These are phyloP conservation scores for Heliconius congener DNA, from an alignment of 1,140 invertebrate species.

Conservation along the genomic window DNA sequence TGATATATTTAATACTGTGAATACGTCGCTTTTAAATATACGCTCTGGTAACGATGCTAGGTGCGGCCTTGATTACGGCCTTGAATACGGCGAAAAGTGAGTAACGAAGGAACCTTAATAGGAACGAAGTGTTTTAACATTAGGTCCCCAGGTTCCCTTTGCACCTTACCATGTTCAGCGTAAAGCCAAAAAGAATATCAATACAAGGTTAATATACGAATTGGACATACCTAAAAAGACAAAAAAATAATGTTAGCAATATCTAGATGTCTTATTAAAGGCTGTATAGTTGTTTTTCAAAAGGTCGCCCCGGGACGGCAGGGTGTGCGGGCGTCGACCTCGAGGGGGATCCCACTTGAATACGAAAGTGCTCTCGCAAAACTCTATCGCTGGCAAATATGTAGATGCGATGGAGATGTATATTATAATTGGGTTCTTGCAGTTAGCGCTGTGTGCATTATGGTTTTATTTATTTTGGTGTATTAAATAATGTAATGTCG, in stretches of 20 bases:
- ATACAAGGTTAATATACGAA: not conserved
- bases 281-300: slow-evolving; percentile 34
- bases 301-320: slow-evolving; percentile 27
- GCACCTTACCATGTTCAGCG: too few relatives aligned
- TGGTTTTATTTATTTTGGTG: not conserved
- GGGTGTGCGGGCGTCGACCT: slow-evolving; percentile 48
- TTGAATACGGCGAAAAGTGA: too few relatives aligned
- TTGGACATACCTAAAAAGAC: not conserved
- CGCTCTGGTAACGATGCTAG: too few relatives aligned
- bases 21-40: too few relatives aligned
- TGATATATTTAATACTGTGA: too few relatives aligned
- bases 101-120: too few relatives aligned
- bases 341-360: slow-evolving; percentile 46
- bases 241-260: slow-evolving; percentile 26
- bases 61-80: too few relatives aligned
- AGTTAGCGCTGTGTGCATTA: slow-evolving; percentile 20
- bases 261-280: slow-evolving; percentile 35
- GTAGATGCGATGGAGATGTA: slow-evolving; percentile 47
- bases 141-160: too few relatives aligned
- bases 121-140: too few relatives aligned
- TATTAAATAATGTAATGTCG: not conserved
- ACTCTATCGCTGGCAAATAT: slow-evolving; percentile 50
- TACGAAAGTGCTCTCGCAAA: slow-evolving; percentile 57
- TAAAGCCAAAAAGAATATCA: too few relatives aligned
- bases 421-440: slow-evolving; percentile 35